Base-by-base conservation (phyloP, 2,888 invertebrate genomes). In the Melikaiella ostensackeni region DNA sequence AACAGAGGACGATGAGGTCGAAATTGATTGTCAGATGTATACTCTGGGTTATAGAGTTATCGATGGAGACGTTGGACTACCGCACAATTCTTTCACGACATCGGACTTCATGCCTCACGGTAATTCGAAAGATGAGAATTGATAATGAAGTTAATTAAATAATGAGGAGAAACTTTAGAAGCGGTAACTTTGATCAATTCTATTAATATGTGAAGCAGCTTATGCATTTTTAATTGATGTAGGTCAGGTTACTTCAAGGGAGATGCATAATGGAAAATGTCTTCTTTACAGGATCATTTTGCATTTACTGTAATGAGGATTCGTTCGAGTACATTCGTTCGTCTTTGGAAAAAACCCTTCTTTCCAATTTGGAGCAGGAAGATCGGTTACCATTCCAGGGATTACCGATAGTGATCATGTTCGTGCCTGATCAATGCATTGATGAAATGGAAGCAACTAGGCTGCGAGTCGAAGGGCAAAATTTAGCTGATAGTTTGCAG, bases 261-360 rank as follows among this genome's bases (percentile, higher is more conserved):
- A 21, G 9, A 21, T 4, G 4, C 19, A 9, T 55, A 55, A 55
- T 55, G 21, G n/a, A 55, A 11, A 55, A 19, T 50, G 1, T 30
- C 8, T n/a, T 59, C 75, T 63, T 87, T 86, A 8, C 88, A 96
- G 95, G 96, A 75, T 94, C 96, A 86, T 96, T 96, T 92, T 97
- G 97, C 91, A 96, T 97, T 30, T 99, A 97, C 91, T 97, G 97
- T 87, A 97, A 98, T 88, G 96, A 96, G 85, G 96, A 97, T 87
- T 96, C 98, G 0, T 96, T 98, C 88, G 98, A 98, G 89, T 98
- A 97, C 90, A 95, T 99, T 74, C 94, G 97, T 84, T 96, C 96
- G 78, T 97, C 97, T 91, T 94, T 99, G 83, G 97, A 98, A 91
- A 97, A 98, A 91, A 98, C 98, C 4, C 93, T 98, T 35, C 92